Evolutionary conservation across 1,140 invertebrate species (phyloP).

Genomic region (Ericerus pela): DNA sequence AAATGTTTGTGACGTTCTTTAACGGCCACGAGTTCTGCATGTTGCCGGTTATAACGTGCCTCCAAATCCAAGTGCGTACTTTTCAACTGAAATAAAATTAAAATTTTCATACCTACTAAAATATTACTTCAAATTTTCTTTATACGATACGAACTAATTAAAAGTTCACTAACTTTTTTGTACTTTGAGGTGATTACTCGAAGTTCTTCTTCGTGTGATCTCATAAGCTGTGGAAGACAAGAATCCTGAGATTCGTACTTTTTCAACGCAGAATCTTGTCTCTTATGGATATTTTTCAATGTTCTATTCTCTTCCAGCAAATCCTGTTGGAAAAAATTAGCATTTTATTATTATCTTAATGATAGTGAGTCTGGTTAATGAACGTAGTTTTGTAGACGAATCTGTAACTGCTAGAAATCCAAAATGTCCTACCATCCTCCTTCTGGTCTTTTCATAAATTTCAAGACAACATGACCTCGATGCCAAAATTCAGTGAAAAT

Average conservation of each 20-base stretch:
- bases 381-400: too few relatives aligned
- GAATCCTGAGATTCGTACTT: conserved; percentile 31
- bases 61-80: conserved; percentile 19
- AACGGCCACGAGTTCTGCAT: conserved; percentile 33
- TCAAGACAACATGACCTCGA: too few relatives aligned
- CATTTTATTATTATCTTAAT: too few relatives aligned
- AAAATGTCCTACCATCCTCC: too few relatives aligned
- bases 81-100: conserved; percentile 13
- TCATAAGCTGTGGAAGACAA: conserved; percentile 27
- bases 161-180: conserved; percentile 34
- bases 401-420: too few relatives aligned
- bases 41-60: conserved; percentile 19
- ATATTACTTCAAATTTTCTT: too few relatives aligned
- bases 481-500: too few relatives aligned
- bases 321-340: too few relatives aligned
- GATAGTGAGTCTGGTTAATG: too few relatives aligned
- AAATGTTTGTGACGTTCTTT: conserved; percentile 47
- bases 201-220: conserved; percentile 58
- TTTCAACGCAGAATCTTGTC: conserved; percentile 54
- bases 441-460: too few relatives aligned
- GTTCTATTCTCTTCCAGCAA: conserved; percentile 56
- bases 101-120: neutral
- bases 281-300: conserved; percentile 52
- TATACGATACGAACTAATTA: too few relatives aligned
- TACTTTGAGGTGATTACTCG: conserved; percentile 51